phyloP scores from a whole-genome alignment of 1,140 invertebrate species.

The Dendroctonus valens region DNA sequence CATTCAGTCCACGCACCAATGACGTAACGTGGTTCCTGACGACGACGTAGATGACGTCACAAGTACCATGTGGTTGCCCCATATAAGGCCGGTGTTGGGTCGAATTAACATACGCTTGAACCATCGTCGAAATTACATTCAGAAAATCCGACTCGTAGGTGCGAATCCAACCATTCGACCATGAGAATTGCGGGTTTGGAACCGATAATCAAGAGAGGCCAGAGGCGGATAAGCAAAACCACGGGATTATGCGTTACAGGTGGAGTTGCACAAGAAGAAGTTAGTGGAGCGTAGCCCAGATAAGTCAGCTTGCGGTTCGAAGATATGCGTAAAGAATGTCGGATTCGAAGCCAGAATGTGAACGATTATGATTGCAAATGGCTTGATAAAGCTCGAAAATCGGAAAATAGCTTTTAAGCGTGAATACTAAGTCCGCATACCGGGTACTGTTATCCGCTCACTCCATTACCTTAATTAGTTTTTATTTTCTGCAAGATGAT shows the following conservation, averaged over 20 bases:
- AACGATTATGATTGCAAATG: too few relatives aligned
- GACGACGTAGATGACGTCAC: constrained; percentile 9
- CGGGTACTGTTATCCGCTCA: neutral
- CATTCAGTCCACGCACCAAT: constrained; percentile 9
- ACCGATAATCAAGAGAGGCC: too few relatives aligned
- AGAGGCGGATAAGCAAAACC: neutral
- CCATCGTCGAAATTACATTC: too few relatives aligned
- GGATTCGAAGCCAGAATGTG: too few relatives aligned
- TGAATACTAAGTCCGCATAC: neutral
- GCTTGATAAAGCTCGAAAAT: too few relatives aligned
- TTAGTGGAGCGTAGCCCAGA: constrained; percentile 1
- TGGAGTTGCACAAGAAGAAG: neutral
- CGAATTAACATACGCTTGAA: constrained; percentile 1
- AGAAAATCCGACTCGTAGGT: too few relatives aligned
- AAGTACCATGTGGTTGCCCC: constrained; percentile 3
- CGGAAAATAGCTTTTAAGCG: neutral
- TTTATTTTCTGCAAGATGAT: constrained; percentile 3
- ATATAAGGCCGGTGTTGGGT: constrained; percentile 13
- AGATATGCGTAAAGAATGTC: too few relatives aligned
- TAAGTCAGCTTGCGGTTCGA: neutral
- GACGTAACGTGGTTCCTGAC: constrained; percentile 11
- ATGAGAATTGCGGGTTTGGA: too few relatives aligned
- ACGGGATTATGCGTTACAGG: neutral
- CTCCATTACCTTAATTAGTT: constrained; percentile 1
- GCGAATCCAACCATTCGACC: too few relatives aligned